Percentiles rank a stretch among this genome's conserved stretches.
phyloP scores from a whole-genome alignment of 2,113 vertebrate species.

The Ceyx cyanopectus region DNA sequence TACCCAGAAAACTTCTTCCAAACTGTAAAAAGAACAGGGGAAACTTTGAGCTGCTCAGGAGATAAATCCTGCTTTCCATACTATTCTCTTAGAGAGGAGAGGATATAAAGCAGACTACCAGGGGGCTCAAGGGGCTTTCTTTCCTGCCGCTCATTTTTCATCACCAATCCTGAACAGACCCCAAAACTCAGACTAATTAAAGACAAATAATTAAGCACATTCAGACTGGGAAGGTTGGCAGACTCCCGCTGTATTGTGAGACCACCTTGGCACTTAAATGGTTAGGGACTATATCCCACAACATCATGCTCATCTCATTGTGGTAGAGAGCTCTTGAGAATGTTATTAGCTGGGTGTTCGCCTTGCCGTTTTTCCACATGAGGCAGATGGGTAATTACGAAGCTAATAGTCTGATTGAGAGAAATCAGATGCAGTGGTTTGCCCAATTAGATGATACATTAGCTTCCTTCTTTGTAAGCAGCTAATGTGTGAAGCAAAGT shows the following conservation, averaged over 20 bases:
- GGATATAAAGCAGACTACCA: slow-evolving; percentile 9
- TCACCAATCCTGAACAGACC: slow-evolving; percentile 68
- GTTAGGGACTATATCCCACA: slow-evolving; percentile 90
- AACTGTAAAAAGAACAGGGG: background rate
- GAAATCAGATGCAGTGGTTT: slow-evolving; percentile 99
- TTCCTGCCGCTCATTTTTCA: slow-evolving; percentile 55
- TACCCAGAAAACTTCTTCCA: background rate
- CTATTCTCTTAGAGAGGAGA: background rate
- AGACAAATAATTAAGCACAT: slow-evolving; percentile 79
- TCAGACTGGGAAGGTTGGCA: slow-evolving; percentile 76
- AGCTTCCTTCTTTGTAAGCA: slow-evolving; percentile 99
- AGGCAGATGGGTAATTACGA: slow-evolving; percentile 99
- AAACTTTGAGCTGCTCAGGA: background rate
- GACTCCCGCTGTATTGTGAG: slow-evolving; percentile 79
- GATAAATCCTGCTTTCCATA: background rate
- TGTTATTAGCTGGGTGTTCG: slow-evolving; percentile 99
- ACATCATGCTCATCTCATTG: slow-evolving; percentile 94
- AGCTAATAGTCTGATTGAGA: slow-evolving; percentile 99
- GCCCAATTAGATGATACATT: slow-evolving; percentile 99
- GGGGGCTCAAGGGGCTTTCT: slow-evolving; percentile 9
- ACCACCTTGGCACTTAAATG: slow-evolving; percentile 88
- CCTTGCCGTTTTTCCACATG: slow-evolving; percentile 94
- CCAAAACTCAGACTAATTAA: slow-evolving; percentile 79
- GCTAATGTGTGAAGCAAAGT: slow-evolving; percentile 99
- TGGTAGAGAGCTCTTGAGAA: slow-evolving; percentile 99